Conservation (phyloP, 2,797 vertebrate species). For the Intellagama lesueurii region DNA sequence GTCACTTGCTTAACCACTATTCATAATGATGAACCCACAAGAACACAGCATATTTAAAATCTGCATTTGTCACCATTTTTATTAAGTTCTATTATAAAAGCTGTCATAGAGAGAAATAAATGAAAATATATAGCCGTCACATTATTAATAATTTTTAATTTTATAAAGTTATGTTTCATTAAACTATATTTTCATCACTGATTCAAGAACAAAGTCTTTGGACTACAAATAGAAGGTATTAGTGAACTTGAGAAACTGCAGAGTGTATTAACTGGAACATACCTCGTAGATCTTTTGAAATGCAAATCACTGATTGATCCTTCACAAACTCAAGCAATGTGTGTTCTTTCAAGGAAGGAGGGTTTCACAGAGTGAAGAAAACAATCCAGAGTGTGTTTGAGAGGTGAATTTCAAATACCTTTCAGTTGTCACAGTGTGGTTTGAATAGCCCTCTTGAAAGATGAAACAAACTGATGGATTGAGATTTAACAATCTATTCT, state of each 20-base stretch:
- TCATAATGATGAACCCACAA: background rate
- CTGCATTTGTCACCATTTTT: background rate
- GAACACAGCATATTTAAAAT: background rate
- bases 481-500: constrained; percentile 46
- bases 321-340: constrained; percentile 29
- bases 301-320: constrained; percentile 37
- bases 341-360: constrained; percentile 23
- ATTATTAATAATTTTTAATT: background rate
- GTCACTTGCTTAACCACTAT: background rate
- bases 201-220: background rate
- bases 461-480: constrained; percentile 38
- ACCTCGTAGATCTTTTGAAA: constrained; percentile 44
- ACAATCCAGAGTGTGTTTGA: background rate
- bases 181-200: background rate
- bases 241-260: constrained; percentile 38
- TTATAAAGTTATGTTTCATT: background rate
- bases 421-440: background rate
- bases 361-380: constrained; percentile 26
- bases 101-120: background rate
- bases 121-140: background rate
- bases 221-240: constrained; percentile 46
- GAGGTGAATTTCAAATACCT: constrained; percentile 54
- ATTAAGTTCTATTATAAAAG: background rate
- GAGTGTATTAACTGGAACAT: constrained; percentile 36
- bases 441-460: constrained; percentile 38